Evolutionary conservation across 2,113 vertebrate species (phyloP).

Genomic region (Embiotoca jacksoni): DNA sequence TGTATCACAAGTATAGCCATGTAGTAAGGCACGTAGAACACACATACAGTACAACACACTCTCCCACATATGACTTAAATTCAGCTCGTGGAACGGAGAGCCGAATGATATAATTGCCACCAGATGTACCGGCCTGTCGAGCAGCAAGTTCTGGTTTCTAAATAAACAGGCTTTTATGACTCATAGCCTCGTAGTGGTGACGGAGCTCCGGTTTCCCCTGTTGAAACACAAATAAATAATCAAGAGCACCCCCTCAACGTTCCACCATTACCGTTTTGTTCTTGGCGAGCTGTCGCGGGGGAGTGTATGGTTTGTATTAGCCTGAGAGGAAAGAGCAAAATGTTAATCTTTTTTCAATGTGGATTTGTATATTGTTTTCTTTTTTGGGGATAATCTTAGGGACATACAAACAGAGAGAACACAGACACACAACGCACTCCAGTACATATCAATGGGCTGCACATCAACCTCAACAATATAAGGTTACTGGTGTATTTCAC

Average conservation of each 20-base stretch:
- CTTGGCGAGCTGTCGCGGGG: slow-evolving; percentile 55
- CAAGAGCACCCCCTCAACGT: slow-evolving; percentile 68
- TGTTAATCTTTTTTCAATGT: slow-evolving; percentile 65
- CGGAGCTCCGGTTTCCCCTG: slow-evolving; percentile 78
- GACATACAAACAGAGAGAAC: slow-evolving; percentile 21
- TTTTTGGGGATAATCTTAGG: slow-evolving; percentile 16
- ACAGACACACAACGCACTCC: not conserved
- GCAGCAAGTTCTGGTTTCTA: slow-evolving; percentile 82
- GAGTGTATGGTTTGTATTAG: slow-evolving; percentile 79
- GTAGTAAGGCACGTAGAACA: slow-evolving; percentile 20
- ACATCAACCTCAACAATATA: not conserved
- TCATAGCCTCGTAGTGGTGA: slow-evolving; percentile 79
- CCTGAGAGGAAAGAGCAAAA: slow-evolving; percentile 67
- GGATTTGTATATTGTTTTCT: slow-evolving; percentile 28
- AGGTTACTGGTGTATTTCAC: not conserved
- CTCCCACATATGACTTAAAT: slow-evolving; percentile 73
- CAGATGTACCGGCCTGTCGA: slow-evolving; percentile 81
- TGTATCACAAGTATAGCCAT: slow-evolving; percentile 38
- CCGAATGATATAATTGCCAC: slow-evolving; percentile 78
- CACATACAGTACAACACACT: slow-evolving; percentile 30
- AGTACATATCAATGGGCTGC: not conserved
- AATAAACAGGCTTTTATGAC: slow-evolving; percentile 85
- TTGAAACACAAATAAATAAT: slow-evolving; percentile 86
- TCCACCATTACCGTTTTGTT: slow-evolving; percentile 68
- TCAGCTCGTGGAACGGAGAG: slow-evolving; percentile 58